Base-by-base conservation (phyloP, 2,797 vertebrate species). In the Tachyglossus aculeatus region DNA sequence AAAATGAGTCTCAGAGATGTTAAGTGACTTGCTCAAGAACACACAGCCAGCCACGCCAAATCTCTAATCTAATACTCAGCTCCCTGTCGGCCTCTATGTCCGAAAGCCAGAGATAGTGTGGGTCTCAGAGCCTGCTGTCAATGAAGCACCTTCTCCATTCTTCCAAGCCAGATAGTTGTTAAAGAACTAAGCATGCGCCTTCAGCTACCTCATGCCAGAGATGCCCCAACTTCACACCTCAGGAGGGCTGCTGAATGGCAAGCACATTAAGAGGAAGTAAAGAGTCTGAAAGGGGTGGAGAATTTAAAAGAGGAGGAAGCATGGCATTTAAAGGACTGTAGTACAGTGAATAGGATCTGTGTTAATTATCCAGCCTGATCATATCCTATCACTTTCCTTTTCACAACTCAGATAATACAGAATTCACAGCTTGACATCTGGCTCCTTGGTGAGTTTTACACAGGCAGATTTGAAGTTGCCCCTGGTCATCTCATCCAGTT, bases 391-490 rank as follows among this genome's bases (percentile, higher is more conserved):
- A 50, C 40, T 15, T 37, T 36, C 48, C 71, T 67, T 51, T 33
- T 67, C 63, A 56, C 71, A 74, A 51, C 43, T 43, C 56, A 9
- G 71, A 43, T 66, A 67, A 53, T 40, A 24, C 31, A 48, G 37
- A n/a, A 34, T 67, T 67, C 57, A 74, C 63, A 62, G 9, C 56
- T 55, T 50, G 39, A 67, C 71, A 67, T 67, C 57, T 67, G 64
- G 36, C 32, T 67, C 16, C 37, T 44, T 32, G 32, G 37, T 50
- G 57, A 50, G 50, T 18, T 43, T 61, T 64, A 67, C 56, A 48
- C 6, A 44, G 22, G 48, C 48, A 74, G 56, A 67, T 48, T 37
- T 37, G 56, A 43, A 16, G 44, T 39, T 53, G 71, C 71, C 71
- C 48, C 64, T 50, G 25, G 71, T 40, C 31, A 27, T 61, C 37